Conservation (phyloP, 2,888 invertebrate species). For the Meiosimyza platycephala region DNA sequence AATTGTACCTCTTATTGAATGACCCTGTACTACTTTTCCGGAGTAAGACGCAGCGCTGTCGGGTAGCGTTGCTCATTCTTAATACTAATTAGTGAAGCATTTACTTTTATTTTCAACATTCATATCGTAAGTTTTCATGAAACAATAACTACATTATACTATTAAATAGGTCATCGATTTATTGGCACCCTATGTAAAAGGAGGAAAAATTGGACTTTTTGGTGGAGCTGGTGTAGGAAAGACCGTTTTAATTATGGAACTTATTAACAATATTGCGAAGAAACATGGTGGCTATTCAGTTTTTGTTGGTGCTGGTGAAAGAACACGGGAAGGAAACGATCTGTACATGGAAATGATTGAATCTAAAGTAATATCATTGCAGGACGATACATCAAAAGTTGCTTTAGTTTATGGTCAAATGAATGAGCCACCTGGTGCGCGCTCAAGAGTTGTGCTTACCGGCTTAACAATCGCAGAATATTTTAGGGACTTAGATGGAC, state of each 20-base stretch:
- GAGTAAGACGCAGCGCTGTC: no score
- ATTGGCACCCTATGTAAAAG: slow-evolving; percentile 92
- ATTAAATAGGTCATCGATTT: slow-evolving; percentile 80
- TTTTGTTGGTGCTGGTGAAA: slow-evolving; percentile 94
- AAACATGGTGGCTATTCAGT: slow-evolving; percentile 97
- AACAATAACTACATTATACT: background rate
- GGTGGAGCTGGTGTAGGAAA: slow-evolving; percentile 97
- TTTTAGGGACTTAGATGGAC: slow-evolving; percentile 94
- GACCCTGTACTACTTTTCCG: no score
- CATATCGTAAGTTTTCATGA: no score
- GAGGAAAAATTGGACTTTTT: slow-evolving; percentile 94
- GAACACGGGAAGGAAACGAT: slow-evolving; percentile 96
- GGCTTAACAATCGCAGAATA: slow-evolving; percentile 95
- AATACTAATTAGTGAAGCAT: no score
- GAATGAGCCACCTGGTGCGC: slow-evolving; percentile 97
- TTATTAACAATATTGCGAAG: slow-evolving; percentile 96
- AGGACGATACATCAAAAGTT: slow-evolving; percentile 91
- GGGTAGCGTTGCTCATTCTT: no score
- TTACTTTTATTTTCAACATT: no score
- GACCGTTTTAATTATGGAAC: slow-evolving; percentile 96
- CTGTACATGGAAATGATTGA: slow-evolving; percentile 98
- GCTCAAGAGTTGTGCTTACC: slow-evolving; percentile 92
- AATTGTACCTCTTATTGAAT: no score
- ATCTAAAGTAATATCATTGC: slow-evolving; percentile 90
- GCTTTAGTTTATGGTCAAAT: slow-evolving; percentile 95